Conservation (phyloP, 2,113 vertebrate genomes). For the Grus americana region DNA sequence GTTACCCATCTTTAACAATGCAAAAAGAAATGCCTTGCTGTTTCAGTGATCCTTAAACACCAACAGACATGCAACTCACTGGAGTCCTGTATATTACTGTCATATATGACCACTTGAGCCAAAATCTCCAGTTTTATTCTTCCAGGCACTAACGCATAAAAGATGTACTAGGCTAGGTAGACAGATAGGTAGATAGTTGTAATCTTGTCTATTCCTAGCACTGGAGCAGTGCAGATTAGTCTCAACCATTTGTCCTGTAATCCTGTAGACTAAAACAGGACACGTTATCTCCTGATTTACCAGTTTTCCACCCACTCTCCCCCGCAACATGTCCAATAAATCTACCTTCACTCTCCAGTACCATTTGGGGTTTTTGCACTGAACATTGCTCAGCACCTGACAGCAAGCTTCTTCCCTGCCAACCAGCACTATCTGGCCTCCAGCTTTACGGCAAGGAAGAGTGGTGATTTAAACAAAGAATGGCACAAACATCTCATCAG, state of each 20-base stretch:
- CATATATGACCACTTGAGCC: neutral
- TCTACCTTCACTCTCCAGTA: neutral
- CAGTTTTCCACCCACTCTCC: neutral
- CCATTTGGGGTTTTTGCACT: neutral
- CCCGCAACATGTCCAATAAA: neutral
- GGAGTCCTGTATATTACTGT: neutral
- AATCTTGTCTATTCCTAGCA: neutral
- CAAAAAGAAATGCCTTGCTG: neutral
- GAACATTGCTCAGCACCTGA: fast-evolving
- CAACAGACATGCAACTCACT: neutral
- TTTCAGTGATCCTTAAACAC: neutral
- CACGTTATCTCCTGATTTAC: fast-evolving
- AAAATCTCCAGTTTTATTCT: neutral
- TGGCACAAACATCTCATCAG: neutral
- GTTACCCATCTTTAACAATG: neutral
- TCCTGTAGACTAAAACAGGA: neutral
- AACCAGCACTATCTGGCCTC: neutral
- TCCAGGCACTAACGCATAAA: neutral
- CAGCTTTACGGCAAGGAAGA: neutral
- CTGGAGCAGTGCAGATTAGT: neutral
- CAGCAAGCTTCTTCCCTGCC: neutral
- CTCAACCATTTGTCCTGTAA: neutral
- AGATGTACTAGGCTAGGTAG: neutral
- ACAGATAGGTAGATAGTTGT: neutral
- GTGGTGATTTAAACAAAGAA: neutral